Percentiles rank a stretch among this genome's conserved stretches.
Evolutionary conservation across 2,113 vertebrate genomes (phyloP).

Genomic region (Austrofundulus limnaeus): DNA sequence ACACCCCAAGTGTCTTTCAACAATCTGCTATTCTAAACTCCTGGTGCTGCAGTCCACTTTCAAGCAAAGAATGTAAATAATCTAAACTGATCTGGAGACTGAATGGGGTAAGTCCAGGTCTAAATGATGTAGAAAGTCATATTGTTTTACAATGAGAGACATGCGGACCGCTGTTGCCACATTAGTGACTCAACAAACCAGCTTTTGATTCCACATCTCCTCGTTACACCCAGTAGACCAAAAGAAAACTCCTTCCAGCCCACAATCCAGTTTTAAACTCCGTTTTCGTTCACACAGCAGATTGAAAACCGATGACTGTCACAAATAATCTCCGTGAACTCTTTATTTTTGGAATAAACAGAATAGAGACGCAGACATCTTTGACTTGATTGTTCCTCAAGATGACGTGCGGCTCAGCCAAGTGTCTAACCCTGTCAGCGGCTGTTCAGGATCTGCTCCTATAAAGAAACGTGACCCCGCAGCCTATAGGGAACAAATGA

Average conservation of each 20-base stretch:
- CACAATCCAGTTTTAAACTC: background rate
- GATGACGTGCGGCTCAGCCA: conserved; percentile 2
- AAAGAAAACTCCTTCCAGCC: background rate
- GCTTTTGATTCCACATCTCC: background rate
- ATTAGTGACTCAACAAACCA: background rate
- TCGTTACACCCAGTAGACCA: background rate
- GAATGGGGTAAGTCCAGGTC: background rate
- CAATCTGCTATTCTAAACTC: background rate
- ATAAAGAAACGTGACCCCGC: background rate
- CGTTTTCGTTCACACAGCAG: background rate
- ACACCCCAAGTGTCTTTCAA: background rate
- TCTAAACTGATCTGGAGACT: background rate
- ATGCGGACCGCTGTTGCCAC: background rate
- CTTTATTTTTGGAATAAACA: background rate
- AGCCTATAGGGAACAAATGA: background rate
- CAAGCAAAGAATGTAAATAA: background rate
- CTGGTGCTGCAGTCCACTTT: background rate
- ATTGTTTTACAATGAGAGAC: background rate
- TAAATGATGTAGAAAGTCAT: background rate
- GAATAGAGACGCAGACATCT: background rate
- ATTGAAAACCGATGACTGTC: background rate
- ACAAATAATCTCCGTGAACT: background rate
- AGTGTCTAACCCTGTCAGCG: conserved; percentile 10
- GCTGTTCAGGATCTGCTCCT: background rate
- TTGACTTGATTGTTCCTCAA: conserved; percentile 7